Evolutionary conservation across 1,140 invertebrate species (phyloP).

Genomic region (Brachionus angularis): DNA sequence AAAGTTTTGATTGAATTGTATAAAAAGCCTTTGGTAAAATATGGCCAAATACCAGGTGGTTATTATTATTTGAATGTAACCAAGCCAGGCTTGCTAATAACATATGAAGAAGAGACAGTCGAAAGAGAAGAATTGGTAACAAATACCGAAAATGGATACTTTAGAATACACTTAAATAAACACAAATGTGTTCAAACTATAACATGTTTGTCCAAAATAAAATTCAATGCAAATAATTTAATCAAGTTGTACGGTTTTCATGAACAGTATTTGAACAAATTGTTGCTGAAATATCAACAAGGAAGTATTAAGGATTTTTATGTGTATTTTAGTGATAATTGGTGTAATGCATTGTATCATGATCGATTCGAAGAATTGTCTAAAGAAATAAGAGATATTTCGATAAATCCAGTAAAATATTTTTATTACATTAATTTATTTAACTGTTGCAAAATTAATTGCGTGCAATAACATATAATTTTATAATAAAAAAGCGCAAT

Average conservation of each 20-base stretch:
- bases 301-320: constrained; percentile 56
- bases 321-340: constrained; percentile 55
- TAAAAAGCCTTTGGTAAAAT: constrained; percentile 52
- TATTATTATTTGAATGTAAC: constrained; percentile 27
- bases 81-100: constrained; percentile 7
- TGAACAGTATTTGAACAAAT: constrained; percentile 55
- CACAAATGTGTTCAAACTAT: constrained; percentile 55
- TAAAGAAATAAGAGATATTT: constrained; percentile 55
- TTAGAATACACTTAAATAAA: constrained; percentile 55
- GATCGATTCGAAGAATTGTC: constrained; percentile 56
- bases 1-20: constrained; percentile 53
- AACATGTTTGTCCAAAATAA: constrained; percentile 55
- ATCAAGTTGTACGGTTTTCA: constrained; percentile 56
- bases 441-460: too few species aligned
- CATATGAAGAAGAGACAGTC: constrained; percentile 25
- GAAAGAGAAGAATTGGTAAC: constrained; percentile 51
- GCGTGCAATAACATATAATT: too few species aligned
- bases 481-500: too few species aligned
- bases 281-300: constrained; percentile 53
- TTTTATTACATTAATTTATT: too few species aligned
- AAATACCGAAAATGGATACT: constrained; percentile 50
- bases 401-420: constrained; percentile 52
- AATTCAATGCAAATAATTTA: constrained; percentile 52
- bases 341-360: constrained; percentile 55
- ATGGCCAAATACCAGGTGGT: constrained; percentile 49